These are phyloP conservation scores for Gnathonemus longibarbis DNA, from an alignment of 2,113 vertebrate genomes.

Conservation along the genomic window DNA sequence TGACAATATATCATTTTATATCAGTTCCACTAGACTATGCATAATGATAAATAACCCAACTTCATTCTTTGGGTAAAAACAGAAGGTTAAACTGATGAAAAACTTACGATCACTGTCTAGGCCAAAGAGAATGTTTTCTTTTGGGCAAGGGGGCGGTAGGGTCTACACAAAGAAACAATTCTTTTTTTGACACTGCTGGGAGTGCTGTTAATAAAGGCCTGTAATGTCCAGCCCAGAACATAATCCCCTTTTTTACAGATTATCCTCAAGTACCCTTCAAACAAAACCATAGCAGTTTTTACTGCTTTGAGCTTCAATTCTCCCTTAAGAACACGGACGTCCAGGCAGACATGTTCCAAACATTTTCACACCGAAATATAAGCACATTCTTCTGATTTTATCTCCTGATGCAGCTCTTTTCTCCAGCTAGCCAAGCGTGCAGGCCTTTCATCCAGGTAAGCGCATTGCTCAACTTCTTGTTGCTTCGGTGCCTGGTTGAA, in stretches of 20 bases:
- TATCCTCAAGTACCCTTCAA: slow-evolving; percentile 2
- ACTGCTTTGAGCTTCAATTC: neutral
- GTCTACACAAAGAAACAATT: neutral
- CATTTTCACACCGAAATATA: neutral
- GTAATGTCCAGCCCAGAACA: neutral
- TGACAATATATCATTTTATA: neutral
- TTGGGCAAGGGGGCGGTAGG: neutral
- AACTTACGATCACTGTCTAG: neutral
- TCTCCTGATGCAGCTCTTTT: neutral
- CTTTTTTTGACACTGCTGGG: neutral
- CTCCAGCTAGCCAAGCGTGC: neutral
- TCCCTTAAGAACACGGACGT: neutral
- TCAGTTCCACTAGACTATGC: neutral
- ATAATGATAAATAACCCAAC: neutral
- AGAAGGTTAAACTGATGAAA: neutral
- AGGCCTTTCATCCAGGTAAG: neutral
- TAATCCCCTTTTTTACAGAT: neutral
- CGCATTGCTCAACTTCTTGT: neutral
- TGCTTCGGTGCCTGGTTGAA: neutral
- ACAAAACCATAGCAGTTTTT: neutral
- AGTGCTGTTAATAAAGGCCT: neutral
- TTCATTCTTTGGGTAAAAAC: neutral
- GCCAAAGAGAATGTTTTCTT: neutral
- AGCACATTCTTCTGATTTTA: slow-evolving; percentile 2
- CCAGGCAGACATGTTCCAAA: neutral